These are phyloP conservation scores for Trypoxylon attenuatum DNA, from an alignment of 2,888 invertebrate species.

Conservation along the genomic window DNA sequence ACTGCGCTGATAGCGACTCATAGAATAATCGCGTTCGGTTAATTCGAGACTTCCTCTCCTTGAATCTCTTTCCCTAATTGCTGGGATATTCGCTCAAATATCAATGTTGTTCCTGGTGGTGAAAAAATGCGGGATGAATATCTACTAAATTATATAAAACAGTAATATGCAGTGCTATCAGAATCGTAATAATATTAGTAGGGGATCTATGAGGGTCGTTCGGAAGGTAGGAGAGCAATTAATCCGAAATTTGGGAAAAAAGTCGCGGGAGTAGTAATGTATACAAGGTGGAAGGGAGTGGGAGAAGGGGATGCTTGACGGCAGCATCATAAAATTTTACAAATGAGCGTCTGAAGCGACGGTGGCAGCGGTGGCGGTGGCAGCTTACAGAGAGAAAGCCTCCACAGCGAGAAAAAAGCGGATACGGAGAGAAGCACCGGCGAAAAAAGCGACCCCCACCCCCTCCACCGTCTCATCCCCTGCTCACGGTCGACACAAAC, in stretches of 20 bases:
- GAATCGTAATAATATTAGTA: too few species aligned
- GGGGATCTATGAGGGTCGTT: too few species aligned
- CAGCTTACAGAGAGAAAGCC: constrained; percentile 47
- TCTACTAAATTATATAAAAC: too few species aligned
- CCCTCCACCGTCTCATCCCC: constrained; percentile 30
- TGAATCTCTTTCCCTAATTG: too few species aligned
- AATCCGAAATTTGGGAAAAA: constrained; percentile 64
- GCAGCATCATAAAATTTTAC: constrained; percentile 70
- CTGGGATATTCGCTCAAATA: too few species aligned
- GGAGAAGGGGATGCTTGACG: constrained; percentile 10
- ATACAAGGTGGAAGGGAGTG: constrained; percentile 38
- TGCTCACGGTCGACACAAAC: constrained; percentile 64
- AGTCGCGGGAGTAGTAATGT: constrained; percentile 42
- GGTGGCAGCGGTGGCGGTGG: too few species aligned
- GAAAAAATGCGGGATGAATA: too few species aligned
- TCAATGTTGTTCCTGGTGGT: too few species aligned
- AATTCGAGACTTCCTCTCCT: neutral
- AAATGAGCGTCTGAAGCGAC: constrained; percentile 68
- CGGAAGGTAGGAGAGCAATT: constrained; percentile 55
- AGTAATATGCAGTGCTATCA: too few species aligned
- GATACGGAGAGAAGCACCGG: neutral
- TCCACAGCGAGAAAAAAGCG: constrained; percentile 48
- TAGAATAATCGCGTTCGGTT: constrained; percentile 40
- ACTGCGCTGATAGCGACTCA: constrained; percentile 21
- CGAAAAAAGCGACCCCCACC: constrained; percentile 19